Evolutionary conservation across 2,888 invertebrate species (phyloP), one percentile per base, ranked within the genome.

Genomic region (Mycalesis mineus): DNA sequence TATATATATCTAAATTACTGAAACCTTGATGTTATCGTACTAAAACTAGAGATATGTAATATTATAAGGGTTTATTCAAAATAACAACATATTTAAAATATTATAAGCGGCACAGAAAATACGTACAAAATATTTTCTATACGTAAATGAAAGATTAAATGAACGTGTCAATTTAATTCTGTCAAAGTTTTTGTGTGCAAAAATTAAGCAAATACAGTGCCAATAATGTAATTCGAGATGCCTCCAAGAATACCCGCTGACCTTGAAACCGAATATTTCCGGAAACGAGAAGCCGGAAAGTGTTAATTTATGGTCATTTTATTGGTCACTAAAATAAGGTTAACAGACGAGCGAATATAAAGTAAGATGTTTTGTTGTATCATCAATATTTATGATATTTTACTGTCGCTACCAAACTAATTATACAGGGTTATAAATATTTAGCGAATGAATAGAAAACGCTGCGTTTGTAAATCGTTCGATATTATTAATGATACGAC

Each of bases 341-440:
- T 13, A 33, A 11, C 44, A 14, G 13, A 8, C 31, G 1, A 13
- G 1, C 15, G 14, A 31, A 5, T 33, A 11, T 47, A 9, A 33
- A 33, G 14, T 44, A 4, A 14, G 15, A 45, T 29, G 8, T 15
- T 33, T 11, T 9, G 11, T 33, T 9, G 15, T 15, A 47, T 33
- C 33, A 33, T 47, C 45, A 14, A 47, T 47, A 47, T 47, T 47
- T 6, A 47, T 33, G 33, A 33, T 5, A 33, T 1, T 45, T 45
- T 45, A 31, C 31, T 45, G 31, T 31, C 6, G 14, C 8, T 7
- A 13, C 9, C 5, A 14, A 4, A 47, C 29, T 14, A 44, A 44
- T 44, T 29, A 44, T 45, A 15, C 45, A 47, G 9, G 9, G 7
- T 47, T 33, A 47, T 47, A 14, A 45, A 45, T 47, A 47, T 33